Base-by-base conservation (phyloP, 1,140 invertebrate species). In the Pollicipes pollicipes region DNA sequence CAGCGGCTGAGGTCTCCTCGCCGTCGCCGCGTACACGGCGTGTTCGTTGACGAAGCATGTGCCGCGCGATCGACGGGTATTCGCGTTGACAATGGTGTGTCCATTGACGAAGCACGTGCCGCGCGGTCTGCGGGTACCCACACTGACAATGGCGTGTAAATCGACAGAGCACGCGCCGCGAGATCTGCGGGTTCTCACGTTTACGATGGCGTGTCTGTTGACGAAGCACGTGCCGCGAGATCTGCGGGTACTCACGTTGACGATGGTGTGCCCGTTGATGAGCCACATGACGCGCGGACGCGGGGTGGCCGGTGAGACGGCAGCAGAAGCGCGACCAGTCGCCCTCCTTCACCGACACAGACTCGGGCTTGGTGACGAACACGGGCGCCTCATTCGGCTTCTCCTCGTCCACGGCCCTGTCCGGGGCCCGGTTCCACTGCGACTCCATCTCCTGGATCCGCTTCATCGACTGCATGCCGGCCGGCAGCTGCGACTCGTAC, bases 61-160 rank as follows among this genome's bases (percentile, higher is more conserved):
- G n/a, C n/a, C n/a, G n/a, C n/a, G n/a, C n/a, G n/a, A n/a, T n/a
- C n/a, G n/a, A n/a, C n/a, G n/a, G n/a, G n/a, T 73, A 85, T 87
- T 88, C 85, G 95, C 93, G 77, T 90, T 93, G 69, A 95, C 90
- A 73, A 97, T 89, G 32, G 94, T 93, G 75, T 93, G 90, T 73
- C 91, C 94, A 81, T 98, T 98, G 70, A 98, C 86, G 29, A 95
- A 84, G 95, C 96, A 98, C 86, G 95, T 95, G 31, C 98, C 91
- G 72, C 94, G 83, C n/a, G n/a, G n/a, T n/a, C n/a, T n/a, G n/a
- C n/a, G n/a, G n/a, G n/a, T 73, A 85, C 87, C 88, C 85, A 95
- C 93, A 77, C 90, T 93, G 69, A 95, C 90, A 73, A 97, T 89
- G 32, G 94, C 93, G 75, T 93, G 90, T 73, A 91, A 94, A 81